Conservation (phyloP, 2,888 invertebrate genomes). For the Sinohyriopsis cumingii region DNA sequence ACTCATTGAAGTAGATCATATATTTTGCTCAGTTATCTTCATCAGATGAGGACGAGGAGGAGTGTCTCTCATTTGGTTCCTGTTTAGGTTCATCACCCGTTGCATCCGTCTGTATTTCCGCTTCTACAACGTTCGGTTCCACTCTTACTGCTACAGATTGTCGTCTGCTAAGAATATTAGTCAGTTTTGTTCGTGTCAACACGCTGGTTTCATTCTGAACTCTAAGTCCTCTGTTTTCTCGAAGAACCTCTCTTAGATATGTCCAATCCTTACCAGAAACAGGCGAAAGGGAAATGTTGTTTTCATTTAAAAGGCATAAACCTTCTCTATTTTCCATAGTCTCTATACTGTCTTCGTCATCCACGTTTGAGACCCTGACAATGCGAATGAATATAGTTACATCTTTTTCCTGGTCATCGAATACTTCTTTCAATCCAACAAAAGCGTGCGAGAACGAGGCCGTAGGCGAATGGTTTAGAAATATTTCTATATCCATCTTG, state of each 20-base stretch:
- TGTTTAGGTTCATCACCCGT: too few relatives aligned
- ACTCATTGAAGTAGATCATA: too few relatives aligned
- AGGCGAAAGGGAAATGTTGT: conserved; percentile 13
- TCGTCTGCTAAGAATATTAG: not conserved
- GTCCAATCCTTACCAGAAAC: conserved; percentile 25
- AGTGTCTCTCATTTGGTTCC: too few relatives aligned
- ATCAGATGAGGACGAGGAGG: too few relatives aligned
- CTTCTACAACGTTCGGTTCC: too few relatives aligned
- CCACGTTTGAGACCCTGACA: conserved; percentile 14
- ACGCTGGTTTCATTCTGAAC: conserved; percentile 12
- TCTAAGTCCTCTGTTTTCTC: conserved; percentile 13
- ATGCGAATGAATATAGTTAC: conserved; percentile 14
- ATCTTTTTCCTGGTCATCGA: conserved; percentile 19
- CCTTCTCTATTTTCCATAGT: conserved; percentile 18
- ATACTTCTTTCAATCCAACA: conserved; percentile 10
- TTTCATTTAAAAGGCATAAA: conserved; percentile 11
- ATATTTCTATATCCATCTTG: conserved; percentile 19
- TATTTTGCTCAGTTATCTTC: too few relatives aligned
- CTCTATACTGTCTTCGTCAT: conserved; percentile 10
- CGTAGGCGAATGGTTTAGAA: conserved; percentile 18
- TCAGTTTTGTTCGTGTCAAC: conserved; percentile 1
- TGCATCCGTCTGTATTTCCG: too few relatives aligned
- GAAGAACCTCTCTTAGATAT: conserved; percentile 18
- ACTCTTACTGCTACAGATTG: too few relatives aligned
- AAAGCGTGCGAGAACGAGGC: conserved; percentile 23